A percentile compares a stretch with the other conserved stretches of the same genome.
phyloP scores from a whole-genome alignment of 2,113 vertebrate genomes.

The Calidris pugnax region DNA sequence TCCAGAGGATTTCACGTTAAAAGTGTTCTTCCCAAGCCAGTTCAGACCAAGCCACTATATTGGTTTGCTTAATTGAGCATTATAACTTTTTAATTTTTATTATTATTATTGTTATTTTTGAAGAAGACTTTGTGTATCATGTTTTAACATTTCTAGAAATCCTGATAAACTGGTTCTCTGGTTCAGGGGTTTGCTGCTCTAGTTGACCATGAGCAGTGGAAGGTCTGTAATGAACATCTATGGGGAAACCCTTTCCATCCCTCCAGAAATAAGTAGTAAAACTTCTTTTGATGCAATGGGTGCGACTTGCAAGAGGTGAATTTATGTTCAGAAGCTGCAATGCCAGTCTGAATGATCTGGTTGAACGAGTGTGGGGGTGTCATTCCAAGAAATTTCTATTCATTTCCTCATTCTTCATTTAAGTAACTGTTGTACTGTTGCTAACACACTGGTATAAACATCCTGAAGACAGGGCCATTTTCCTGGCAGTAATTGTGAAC shows the following conservation, averaged over 20 bases:
- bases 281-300: not conserved
- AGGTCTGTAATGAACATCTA: not conserved
- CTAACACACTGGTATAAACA: not conserved
- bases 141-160: not conserved
- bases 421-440: not conserved
- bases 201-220: not conserved
- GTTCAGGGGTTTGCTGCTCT: not conserved
- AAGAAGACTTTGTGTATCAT: not conserved
- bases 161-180: not conserved
- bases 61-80: not conserved
- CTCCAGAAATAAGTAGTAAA: not conserved
- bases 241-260: not conserved
- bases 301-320: not conserved
- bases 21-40: not conserved
- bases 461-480: not conserved
- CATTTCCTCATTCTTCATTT: not conserved
- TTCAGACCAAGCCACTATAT: not conserved
- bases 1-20: fast-evolving
- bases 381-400: not conserved
- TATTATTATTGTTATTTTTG: not conserved
- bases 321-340: not conserved
- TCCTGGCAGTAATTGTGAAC: not conserved
- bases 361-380: fast-evolving
- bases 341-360: not conserved
- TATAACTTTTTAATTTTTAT: not conserved